Percentiles rank a stretch among this genome's conserved stretches.
Conservation (phyloP, 2,888 invertebrate genomes). For the Amphipyra tragopoginis region DNA sequence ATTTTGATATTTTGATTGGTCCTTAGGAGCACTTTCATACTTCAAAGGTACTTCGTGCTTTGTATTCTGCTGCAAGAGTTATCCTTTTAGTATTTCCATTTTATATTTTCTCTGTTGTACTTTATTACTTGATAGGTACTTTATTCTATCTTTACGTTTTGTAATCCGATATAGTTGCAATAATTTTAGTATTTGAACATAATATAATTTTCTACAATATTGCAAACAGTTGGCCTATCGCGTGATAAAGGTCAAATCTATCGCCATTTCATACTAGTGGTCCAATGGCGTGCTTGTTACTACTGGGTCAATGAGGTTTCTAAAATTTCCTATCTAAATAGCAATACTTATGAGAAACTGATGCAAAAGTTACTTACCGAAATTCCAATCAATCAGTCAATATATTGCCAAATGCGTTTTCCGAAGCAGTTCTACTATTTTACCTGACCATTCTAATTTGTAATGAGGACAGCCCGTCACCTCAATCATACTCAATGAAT, state of each 20-base stretch:
- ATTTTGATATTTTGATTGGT: conserved; percentile 11
- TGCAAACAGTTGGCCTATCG: conserved; percentile 5
- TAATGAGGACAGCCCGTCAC: too few species aligned
- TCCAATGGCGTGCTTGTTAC: background rate
- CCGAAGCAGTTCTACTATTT: too few species aligned
- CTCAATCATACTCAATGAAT: too few species aligned
- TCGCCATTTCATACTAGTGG: conserved; percentile 2
- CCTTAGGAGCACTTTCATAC: background rate
- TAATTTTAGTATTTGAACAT: too few species aligned
- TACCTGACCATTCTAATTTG: too few species aligned
- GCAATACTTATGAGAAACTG: too few species aligned
- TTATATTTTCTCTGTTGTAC: background rate
- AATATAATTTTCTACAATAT: conserved; percentile 1
- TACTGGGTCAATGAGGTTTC: background rate
- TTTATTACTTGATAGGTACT: too few species aligned
- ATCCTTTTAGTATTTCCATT: conserved; percentile 3
- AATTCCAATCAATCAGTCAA: too few species aligned
- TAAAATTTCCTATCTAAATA: background rate
- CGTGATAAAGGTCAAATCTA: conserved; percentile 12
- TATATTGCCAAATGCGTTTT: too few species aligned
- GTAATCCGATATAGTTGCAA: too few species aligned
- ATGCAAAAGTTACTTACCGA: too few species aligned
- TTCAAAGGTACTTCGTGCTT: background rate
- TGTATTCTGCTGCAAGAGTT: conserved; percentile 2
- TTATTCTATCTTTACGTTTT: too few species aligned